Evolutionary conservation across 2,888 invertebrate species (phyloP).

Genomic region (Argyra leucocephala): DNA sequence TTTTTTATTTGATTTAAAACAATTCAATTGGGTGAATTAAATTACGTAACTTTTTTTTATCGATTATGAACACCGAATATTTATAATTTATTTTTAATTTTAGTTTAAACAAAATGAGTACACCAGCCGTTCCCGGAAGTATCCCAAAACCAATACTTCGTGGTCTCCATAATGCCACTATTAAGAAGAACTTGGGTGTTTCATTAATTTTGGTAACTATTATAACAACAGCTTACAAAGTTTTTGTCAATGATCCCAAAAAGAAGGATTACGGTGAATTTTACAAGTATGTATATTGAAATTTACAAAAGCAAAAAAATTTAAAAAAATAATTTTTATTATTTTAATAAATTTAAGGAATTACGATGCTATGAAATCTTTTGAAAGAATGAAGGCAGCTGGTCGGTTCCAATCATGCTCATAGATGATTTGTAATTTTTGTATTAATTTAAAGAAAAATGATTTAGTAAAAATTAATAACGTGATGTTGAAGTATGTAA

Average conservation of each 20-base stretch:
- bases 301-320: not conserved
- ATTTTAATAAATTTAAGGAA: constrained; percentile 27
- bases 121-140: constrained; percentile 33
- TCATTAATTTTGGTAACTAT: constrained; percentile 41
- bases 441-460: not conserved
- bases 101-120: constrained; percentile 30
- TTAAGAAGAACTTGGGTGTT: constrained; percentile 50
- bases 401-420: constrained; percentile 43
- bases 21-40: too few relatives aligned
- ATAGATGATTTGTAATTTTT: constrained; percentile 14
- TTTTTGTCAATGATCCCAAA: constrained; percentile 47
- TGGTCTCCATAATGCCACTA: constrained; percentile 55
- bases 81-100: constrained; percentile 17
- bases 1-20: too few relatives aligned
- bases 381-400: constrained; percentile 41
- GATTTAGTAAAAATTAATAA: not conserved
- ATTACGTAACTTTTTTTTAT: not conserved
- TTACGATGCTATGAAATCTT: constrained; percentile 42
- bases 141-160: constrained; percentile 57
- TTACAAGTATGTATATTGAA: constrained; percentile 54
- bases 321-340: not conserved
- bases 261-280: constrained; percentile 59
- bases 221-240: constrained; percentile 45
- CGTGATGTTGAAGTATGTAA: not conserved
- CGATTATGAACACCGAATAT: not conserved